Conservation (phyloP, 2,888 invertebrate species). For the Eupithecia centaureata region DNA sequence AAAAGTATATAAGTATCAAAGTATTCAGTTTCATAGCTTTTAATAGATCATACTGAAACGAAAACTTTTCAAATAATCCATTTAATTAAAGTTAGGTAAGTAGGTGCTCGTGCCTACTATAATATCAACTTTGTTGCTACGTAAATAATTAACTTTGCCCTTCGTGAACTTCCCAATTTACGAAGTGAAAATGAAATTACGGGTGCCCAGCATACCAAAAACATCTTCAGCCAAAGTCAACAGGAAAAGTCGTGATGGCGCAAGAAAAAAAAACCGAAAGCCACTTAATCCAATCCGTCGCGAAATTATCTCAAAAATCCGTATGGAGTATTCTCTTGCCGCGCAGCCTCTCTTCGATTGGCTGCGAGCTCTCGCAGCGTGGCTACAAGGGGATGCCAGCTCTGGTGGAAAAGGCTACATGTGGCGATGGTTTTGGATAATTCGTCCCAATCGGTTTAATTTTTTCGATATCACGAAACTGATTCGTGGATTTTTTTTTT, state of each 20-base stretch:
- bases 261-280: constrained; percentile 45
- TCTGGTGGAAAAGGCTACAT: neutral
- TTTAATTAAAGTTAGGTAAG: constrained; percentile 14
- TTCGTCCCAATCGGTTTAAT: neutral
- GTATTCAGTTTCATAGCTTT: constrained; percentile 9
- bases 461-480: neutral
- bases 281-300: constrained; percentile 49
- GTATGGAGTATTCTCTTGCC: constrained; percentile 67
- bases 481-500: too few species aligned
- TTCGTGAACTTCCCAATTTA: constrained; percentile 17
- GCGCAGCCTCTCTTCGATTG: constrained; percentile 82
- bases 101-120: neutral
- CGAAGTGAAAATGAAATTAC: constrained; percentile 18
- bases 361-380: constrained; percentile 81
- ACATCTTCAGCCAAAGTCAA: constrained; percentile 38
- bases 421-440: neutral
- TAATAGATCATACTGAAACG: neutral
- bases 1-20: constrained; percentile 6
- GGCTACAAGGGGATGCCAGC: constrained; percentile 67
- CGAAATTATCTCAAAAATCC: constrained; percentile 54
- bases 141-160: constrained; percentile 17
- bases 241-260: constrained; percentile 41
- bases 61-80: constrained; percentile 12
- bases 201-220: constrained; percentile 20
- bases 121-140: constrained; percentile 19